Evolutionary conservation across 2,113 vertebrate species (phyloP), one percentile per base, ranked within the genome.

Genomic region (Phodopus roborovskii): DNA sequence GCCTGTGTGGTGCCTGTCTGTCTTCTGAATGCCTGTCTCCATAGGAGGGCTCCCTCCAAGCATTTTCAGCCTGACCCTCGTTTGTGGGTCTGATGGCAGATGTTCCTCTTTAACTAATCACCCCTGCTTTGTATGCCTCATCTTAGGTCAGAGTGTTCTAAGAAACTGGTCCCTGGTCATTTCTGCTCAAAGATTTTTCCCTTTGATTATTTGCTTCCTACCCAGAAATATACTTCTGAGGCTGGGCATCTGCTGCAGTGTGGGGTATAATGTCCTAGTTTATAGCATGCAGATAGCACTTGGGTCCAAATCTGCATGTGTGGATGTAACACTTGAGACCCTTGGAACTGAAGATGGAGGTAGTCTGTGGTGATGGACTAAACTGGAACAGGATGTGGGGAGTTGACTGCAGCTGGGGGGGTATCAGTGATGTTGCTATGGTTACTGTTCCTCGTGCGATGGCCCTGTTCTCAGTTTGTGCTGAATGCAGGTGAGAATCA

Each of bases 101-200:
- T 93, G 91, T 93, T 87, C 58, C 48, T 91, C 53, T 70, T 91
- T 30, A 91, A 78, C 42, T 48, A n/a, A 24, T 79, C 20, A 30
- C 84, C 92, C 33, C 56, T 83, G 58, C 50, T 85, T 36, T 68
- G 1, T 62, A 36, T 86, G 50, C 81, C 85, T 95, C 71, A 42
- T 93, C n/a, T 87, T 79, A 88, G 84, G 88, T 90, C 91, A 94
- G 42, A 36, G 62, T 88, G 70, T 84, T 93, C 56, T 92, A 56
- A 88, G 84, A 97, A 96, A 89, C 36, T 58, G n/a, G 88, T 28
- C 79, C 42, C 66, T 87, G 30, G 1, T 90, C 66, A 92, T 92
- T 93, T 88, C 90, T 95, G 39, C 39, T 77, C 58, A 64, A 58
- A 78, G 81, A 71, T 88, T 89, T 89, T 70, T 26, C 53, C 53